A percentile compares a stretch with the other conserved stretches of the same genome.
Conservation (phyloP, 2,797 vertebrate genomes). For the Dendrocincla tyrannina region DNA sequence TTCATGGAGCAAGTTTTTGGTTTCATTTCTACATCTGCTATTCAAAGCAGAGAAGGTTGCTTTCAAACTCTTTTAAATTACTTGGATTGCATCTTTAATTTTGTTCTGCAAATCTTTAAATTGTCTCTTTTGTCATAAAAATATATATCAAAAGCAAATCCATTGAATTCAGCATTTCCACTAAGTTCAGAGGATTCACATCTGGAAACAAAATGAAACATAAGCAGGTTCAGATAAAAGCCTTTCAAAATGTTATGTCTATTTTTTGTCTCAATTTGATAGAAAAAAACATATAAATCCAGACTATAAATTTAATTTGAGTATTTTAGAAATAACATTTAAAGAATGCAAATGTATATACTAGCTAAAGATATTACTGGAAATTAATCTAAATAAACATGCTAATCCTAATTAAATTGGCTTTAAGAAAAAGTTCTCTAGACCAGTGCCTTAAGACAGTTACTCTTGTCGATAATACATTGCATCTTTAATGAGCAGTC, state of each 20-base stretch:
- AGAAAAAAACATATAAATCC: neutral
- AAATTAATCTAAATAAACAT: neutral
- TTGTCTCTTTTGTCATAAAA: neutral
- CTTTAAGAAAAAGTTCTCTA: neutral
- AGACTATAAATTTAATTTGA: neutral
- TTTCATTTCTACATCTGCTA: neutral
- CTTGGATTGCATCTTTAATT: neutral
- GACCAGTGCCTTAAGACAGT: neutral
- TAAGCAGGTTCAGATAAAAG: neutral
- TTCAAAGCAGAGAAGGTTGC: neutral
- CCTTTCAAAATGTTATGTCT: neutral
- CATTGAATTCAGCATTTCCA: neutral
- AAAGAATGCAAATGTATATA: neutral
- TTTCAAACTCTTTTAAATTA: neutral
- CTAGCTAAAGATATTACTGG: neutral
- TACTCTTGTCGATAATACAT: neutral
- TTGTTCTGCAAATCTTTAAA: neutral
- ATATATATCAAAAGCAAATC: neutral
- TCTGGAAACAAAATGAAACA: neutral
- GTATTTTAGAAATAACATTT: neutral
- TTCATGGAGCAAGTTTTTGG: neutral
- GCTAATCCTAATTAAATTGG: neutral
- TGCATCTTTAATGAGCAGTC: neutral
- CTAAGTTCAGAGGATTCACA: neutral
- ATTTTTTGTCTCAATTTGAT: neutral